These are phyloP conservation scores for Pachyramphus minor DNA, from an alignment of 2,113 vertebrate species.

Conservation along the genomic window DNA sequence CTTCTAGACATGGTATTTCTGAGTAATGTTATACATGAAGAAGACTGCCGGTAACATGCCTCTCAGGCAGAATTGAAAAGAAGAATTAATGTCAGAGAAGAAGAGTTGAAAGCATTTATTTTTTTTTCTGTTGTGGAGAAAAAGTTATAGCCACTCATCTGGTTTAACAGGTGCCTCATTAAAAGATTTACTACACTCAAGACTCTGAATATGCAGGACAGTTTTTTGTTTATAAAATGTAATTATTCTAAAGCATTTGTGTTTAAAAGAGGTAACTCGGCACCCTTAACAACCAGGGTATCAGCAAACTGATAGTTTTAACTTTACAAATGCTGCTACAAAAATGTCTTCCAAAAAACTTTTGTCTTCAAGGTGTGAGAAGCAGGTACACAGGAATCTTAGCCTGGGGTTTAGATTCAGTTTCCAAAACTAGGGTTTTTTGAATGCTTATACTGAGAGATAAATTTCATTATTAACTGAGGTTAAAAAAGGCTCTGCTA, in stretches of 20 bases:
- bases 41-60: neutral
- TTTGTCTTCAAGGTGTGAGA: neutral
- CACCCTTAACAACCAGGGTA: neutral
- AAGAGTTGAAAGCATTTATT: neutral
- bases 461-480: neutral
- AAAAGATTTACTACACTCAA: neutral
- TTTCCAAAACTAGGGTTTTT: neutral
- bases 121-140: neutral
- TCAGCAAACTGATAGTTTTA: neutral
- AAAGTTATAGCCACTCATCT: neutral
- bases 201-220: fast-evolving
- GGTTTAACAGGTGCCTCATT: neutral
- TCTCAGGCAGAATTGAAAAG: neutral
- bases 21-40: neutral
- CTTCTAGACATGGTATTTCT: neutral
- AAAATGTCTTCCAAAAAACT: neutral
- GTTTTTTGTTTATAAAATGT: neutral
- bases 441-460: neutral
- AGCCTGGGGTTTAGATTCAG: neutral
- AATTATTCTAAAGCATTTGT: neutral
- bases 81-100: neutral
- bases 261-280: neutral
- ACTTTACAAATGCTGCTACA: neutral
- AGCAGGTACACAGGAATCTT: neutral
- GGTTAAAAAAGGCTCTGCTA: neutral